Percentiles rank a stretch among this genome's conserved stretches.
Conservation (phyloP, 2,113 vertebrate genomes). For the Galemys pyrenaicus region DNA sequence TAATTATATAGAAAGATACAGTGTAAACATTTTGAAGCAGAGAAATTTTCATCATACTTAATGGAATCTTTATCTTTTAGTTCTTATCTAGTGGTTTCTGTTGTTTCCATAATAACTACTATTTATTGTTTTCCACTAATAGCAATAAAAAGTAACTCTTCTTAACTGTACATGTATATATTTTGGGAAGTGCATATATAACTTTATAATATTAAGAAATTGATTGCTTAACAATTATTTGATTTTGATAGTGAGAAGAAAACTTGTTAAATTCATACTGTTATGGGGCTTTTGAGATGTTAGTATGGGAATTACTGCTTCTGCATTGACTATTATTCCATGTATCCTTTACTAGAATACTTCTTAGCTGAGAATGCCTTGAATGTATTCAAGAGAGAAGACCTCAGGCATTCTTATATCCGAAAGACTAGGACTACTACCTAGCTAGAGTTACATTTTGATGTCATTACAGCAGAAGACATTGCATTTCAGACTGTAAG, state of each 20-base stretch:
- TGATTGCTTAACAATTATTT: neutral
- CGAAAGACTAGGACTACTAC: neutral
- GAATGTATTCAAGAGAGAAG: neutral
- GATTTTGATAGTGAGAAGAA: neutral
- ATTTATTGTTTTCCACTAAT: too few species aligned
- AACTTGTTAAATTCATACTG: neutral
- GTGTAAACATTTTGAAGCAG: neutral
- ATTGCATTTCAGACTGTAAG: neutral
- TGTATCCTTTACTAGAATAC: neutral
- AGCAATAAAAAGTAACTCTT: neutral
- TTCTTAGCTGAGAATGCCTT: neutral
- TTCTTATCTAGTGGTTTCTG: neutral
- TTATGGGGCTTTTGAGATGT: neutral
- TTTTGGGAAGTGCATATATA: neutral
- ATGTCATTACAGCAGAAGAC: neutral
- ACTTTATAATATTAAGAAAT: neutral
- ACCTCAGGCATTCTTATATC: neutral
- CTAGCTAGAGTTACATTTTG: neutral
- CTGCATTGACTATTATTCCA: neutral
- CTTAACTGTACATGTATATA: neutral
- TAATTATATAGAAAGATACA: neutral
- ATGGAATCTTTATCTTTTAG: neutral
- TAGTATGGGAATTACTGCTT: neutral
- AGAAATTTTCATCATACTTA: neutral
- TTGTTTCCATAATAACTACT: neutral